A percentile compares a stretch with the other conserved stretches of the same genome.
These are phyloP conservation scores for Stercorarius parasiticus DNA, from an alignment of 2,113 vertebrate species.

Conservation along the genomic window DNA sequence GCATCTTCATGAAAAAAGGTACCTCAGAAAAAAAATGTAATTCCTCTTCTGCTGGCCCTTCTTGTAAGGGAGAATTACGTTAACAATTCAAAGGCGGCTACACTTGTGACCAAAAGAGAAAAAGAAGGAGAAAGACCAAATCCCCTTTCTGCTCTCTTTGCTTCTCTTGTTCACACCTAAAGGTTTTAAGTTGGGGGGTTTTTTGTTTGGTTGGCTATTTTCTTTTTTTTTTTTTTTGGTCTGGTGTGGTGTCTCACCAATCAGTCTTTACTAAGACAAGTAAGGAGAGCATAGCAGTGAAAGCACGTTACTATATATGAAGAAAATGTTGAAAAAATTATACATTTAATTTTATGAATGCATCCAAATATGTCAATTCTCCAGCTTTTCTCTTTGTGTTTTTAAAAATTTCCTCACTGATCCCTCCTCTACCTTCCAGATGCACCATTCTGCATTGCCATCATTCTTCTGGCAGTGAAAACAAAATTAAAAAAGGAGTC, in stretches of 20 bases:
- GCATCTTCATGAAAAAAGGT: not conserved
- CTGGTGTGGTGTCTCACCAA: not conserved
- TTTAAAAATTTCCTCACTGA: not conserved
- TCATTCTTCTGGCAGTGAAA: not conserved
- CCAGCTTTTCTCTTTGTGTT: no score
- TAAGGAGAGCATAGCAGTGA: not conserved
- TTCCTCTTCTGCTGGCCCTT: not conserved
- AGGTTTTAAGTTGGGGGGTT: not conserved
- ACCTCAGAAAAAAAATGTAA: not conserved
- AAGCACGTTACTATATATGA: not conserved
- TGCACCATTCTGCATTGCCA: not conserved
- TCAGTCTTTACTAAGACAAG: not conserved
- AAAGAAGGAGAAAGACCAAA: not conserved
- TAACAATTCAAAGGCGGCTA: not conserved
- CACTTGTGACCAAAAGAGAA: not conserved
- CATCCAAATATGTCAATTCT: not conserved
- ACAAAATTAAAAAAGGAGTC: not conserved
- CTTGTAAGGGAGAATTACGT: not conserved
- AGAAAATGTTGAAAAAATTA: not conserved
- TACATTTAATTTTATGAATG: not conserved
- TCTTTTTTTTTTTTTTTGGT: no score
- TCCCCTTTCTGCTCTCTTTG: not conserved
- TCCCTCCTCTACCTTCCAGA: not conserved
- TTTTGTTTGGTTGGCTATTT: not conserved
- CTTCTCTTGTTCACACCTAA: not conserved